phyloP scores from a whole-genome alignment of 2,888 invertebrate species.

The Latheticus oryzae region DNA sequence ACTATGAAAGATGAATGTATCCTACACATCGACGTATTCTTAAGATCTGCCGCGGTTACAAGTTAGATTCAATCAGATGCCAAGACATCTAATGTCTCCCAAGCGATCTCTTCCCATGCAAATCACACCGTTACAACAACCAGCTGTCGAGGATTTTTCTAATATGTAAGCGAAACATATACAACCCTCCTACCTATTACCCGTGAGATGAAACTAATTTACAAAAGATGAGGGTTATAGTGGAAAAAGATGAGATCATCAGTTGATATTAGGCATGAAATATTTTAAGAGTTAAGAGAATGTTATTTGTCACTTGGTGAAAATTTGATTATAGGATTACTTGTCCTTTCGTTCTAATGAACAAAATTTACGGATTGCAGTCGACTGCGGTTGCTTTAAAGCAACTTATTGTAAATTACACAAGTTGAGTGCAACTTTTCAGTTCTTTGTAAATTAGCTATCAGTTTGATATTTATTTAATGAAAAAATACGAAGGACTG shows the following conservation, averaged over 20 bases:
- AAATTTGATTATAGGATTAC: slow-evolving; percentile 34
- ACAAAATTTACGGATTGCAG: slow-evolving; percentile 30
- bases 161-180: slow-evolving; percentile 19
- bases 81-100: slow-evolving; percentile 38
- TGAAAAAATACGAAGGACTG: too few relatives aligned
- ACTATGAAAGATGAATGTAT: slow-evolving; percentile 26
- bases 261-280: slow-evolving; percentile 18
- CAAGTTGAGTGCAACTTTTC: too few relatives aligned
- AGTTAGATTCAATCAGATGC: slow-evolving; percentile 42
- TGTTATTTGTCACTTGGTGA: slow-evolving; percentile 37
- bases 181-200: slow-evolving; percentile 10
- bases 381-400: slow-evolving; percentile 21
- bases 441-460: too few relatives aligned
- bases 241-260: slow-evolving; percentile 6
- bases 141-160: slow-evolving; percentile 31
- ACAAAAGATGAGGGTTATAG: slow-evolving; percentile 6
- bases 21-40: slow-evolving; percentile 28
- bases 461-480: too few relatives aligned
- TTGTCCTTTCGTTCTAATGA: slow-evolving; percentile 26
- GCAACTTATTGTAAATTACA: slow-evolving; percentile 24
- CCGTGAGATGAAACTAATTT: slow-evolving; percentile 18
- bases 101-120: slow-evolving; percentile 46
- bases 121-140: slow-evolving; percentile 43
- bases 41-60: slow-evolving; percentile 30
- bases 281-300: slow-evolving; percentile 1